Evolutionary conservation across 2,113 vertebrate genomes (phyloP).

Genomic region (Chloropsis hardwickii): DNA sequence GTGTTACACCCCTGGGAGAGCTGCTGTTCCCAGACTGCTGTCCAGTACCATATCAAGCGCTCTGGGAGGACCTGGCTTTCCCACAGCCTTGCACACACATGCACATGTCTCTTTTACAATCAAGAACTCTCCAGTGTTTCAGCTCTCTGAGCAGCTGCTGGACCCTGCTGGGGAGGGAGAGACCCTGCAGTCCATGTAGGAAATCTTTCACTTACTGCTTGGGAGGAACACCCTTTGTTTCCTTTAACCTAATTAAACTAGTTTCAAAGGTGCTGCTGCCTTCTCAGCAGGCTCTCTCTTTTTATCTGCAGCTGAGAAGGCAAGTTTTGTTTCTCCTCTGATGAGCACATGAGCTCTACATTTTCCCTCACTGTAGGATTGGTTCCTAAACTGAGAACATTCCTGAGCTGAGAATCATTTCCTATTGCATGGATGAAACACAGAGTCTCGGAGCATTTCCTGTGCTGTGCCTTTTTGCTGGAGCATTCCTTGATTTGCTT

Average conservation of each 20-base stretch:
- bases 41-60: not conserved
- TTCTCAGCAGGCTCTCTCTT: not conserved
- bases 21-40: not conserved
- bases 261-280: not conserved
- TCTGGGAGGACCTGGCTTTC: not conserved
- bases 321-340: not conserved
- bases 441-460: not conserved
- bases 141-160: not conserved
- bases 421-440: not conserved
- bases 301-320: not conserved
- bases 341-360: not conserved
- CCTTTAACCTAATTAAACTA: not conserved
- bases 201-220: not conserved
- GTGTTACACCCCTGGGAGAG: not conserved
- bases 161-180: not conserved
- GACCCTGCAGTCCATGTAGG: not conserved
- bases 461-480: not conserved
- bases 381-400: not conserved
- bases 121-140: not conserved
- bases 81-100: not conserved
- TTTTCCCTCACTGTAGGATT: not conserved
- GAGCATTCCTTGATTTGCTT: not conserved
- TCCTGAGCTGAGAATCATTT: not conserved
- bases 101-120: not conserved
- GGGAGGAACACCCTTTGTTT: not conserved